These are phyloP conservation scores for Apotomis capreana DNA, from an alignment of 2,888 invertebrate species.

Conservation along the genomic window DNA sequence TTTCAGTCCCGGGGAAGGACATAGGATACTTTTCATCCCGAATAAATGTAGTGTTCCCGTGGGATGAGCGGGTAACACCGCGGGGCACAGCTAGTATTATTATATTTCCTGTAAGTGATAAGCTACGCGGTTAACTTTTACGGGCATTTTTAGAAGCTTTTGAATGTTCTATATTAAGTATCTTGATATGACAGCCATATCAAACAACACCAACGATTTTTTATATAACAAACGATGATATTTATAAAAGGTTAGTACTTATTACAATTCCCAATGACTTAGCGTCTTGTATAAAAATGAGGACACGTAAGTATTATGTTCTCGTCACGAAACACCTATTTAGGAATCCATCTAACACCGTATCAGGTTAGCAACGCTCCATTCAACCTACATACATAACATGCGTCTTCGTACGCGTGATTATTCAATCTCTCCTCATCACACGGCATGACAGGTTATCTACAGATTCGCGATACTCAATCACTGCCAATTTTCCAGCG, in stretches of 20 bases:
- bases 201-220: no score
- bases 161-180: no score
- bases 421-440: constrained; percentile 51
- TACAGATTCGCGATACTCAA: constrained; percentile 56
- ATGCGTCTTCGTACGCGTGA: constrained; percentile 28
- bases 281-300: neutral
- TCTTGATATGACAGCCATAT: no score
- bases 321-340: neutral
- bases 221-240: no score
- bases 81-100: no score
- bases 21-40: no score
- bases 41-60: no score
- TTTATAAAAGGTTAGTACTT: neutral
- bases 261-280: neutral
- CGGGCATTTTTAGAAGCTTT: no score
- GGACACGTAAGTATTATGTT: constrained; percentile 9
- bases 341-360: constrained; percentile 5
- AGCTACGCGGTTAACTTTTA: no score
- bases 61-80: no score
- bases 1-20: no score
- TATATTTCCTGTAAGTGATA: no score
- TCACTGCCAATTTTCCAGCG: constrained; percentile 69
- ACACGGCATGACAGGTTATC: constrained; percentile 46
- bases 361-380: constrained; percentile 2
- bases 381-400: neutral